phyloP scores from a whole-genome alignment of 2,888 invertebrate species.

The Pandemis cinnamomeana region DNA sequence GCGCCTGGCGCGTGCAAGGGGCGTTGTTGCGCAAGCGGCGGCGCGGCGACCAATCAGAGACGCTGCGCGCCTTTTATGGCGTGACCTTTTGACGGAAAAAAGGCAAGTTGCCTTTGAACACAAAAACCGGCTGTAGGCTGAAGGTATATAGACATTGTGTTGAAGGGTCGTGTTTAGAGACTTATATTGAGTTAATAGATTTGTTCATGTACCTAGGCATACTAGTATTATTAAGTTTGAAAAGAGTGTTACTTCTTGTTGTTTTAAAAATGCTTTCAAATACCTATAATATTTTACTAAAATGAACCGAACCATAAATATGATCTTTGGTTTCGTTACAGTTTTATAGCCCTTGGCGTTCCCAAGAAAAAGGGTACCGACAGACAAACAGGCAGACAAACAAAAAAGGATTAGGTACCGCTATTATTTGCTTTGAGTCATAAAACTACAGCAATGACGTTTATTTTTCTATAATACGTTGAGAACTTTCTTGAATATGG shows the following conservation, averaged over 20 bases:
- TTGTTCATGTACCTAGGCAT: neutral
- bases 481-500: no score
- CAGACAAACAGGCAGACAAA: neutral
- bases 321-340: neutral
- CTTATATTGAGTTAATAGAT: neutral
- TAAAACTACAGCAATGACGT: neutral
- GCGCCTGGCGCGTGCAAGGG: conserved; percentile 39
- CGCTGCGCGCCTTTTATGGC: neutral
- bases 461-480: no score
- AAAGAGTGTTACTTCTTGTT: no score
- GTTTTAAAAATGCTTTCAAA: no score
- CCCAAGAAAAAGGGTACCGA: neutral
- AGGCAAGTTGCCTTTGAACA: neutral
- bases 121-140: neutral
- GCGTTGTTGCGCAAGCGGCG: conserved; percentile 61
- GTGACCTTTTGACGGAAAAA: conserved; percentile 28
- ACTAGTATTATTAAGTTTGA: no score
- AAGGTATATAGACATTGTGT: neutral
- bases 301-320: neutral
- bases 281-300: neutral
- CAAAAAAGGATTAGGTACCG: neutral
- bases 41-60: conserved; percentile 36
- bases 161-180: neutral
- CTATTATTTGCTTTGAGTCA: neutral
- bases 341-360: neutral